These are phyloP conservation scores for Ploceus nigricollis DNA, from an alignment of 2,113 vertebrate genomes.

Conservation along the genomic window DNA sequence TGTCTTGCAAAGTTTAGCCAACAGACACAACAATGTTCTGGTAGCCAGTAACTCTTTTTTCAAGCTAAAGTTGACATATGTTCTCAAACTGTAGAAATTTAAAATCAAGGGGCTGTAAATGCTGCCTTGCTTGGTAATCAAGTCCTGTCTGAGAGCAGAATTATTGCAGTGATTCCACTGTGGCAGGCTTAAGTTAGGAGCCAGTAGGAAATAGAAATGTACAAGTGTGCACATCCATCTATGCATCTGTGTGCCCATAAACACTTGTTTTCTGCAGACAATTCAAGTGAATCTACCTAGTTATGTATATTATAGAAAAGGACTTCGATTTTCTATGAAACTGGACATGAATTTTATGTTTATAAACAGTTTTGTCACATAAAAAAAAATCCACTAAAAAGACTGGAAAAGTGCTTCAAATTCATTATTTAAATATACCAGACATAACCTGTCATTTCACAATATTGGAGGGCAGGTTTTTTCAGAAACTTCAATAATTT, in stretches of 20 bases:
- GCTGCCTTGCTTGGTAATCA: not conserved
- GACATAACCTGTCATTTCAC: not conserved
- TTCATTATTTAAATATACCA: not conserved
- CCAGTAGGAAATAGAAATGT: not conserved
- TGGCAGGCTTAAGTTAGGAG: not conserved
- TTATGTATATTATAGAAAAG: not conserved
- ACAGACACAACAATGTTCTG: not conserved
- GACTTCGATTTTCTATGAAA: not conserved
- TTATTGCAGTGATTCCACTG: not conserved
- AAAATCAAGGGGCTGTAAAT: not conserved
- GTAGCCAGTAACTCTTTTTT: not conserved
- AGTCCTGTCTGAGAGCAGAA: not conserved
- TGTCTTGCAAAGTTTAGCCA: not conserved
- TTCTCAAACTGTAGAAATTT: not conserved
- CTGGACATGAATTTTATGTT: not conserved
- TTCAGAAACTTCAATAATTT: not conserved
- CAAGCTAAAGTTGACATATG: not conserved
- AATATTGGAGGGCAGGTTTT: not conserved
- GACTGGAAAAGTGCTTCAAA: not conserved
- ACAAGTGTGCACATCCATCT: not conserved
- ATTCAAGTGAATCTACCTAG: not conserved
- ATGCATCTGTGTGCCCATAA: not conserved
- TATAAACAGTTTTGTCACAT: not conserved
- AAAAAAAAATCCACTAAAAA: not conserved
- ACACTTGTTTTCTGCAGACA: not conserved